Percentiles rank a stretch among this genome's conserved stretches.
Conservation (phyloP, 2,888 invertebrate genomes). For the Hyppa rectilinea region DNA sequence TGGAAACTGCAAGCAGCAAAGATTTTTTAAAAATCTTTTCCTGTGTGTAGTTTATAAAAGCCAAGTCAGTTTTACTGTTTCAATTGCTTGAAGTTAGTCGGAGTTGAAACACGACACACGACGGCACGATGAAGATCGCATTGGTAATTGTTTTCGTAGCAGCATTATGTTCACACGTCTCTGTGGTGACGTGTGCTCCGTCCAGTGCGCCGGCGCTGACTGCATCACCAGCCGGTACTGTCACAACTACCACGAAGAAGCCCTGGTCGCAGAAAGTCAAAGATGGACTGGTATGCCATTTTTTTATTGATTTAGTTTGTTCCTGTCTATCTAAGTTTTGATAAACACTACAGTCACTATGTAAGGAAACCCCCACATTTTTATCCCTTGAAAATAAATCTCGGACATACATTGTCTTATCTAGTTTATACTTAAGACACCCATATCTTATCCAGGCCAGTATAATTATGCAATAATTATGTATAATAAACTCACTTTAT, state of each 20-base stretch:
- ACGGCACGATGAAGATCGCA: constrained; percentile 66
- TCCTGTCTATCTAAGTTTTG: neutral
- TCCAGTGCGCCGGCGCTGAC: constrained; percentile 33
- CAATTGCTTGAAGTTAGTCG: constrained; percentile 44
- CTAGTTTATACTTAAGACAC: neutral
- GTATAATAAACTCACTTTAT: neutral
- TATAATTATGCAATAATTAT: neutral
- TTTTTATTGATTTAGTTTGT: neutral
- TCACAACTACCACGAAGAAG: constrained; percentile 70
- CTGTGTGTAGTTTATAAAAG: constrained; percentile 61
- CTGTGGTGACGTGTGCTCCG: constrained; percentile 58
- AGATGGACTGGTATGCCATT: constrained; percentile 75
- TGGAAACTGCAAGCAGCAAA: constrained; percentile 20
- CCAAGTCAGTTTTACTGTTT: constrained; percentile 22
- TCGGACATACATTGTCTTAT: too few relatives aligned
- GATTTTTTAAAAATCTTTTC: constrained; percentile 51
- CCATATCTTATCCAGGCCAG: neutral
- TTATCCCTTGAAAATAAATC: neutral
- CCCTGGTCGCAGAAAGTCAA: constrained; percentile 75
- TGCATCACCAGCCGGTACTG: constrained; percentile 37
- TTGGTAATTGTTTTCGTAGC: constrained; percentile 61
- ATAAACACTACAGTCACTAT: neutral
- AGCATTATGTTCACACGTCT: constrained; percentile 63
- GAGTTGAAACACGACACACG: constrained; percentile 25
- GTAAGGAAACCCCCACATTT: too few relatives aligned